Base-by-base conservation (phyloP, 1,140 invertebrate species). In the Druon quercuslanigerum region DNA sequence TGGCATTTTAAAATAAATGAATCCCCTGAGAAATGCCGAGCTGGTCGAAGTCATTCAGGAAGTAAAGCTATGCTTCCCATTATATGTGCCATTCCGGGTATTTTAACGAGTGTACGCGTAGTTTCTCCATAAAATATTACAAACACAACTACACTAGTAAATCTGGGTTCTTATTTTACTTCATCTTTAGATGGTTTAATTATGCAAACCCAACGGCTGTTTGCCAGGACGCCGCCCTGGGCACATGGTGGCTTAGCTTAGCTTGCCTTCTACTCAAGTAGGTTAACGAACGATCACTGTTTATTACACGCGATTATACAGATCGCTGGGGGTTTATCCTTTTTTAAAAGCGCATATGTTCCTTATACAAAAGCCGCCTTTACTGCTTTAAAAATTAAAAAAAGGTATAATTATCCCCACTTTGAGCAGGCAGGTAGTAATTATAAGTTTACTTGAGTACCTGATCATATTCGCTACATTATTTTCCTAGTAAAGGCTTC, bases 241-340 rank as follows among this genome's bases (percentile, higher is more conserved):
- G 17, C 72, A 72, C 73, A 56, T 17, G 73, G 54, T n/a, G n/a
- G 71, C 66, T 75, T 25, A 54, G 56, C 50, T 52, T 20, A 16
- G 25, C 56, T 54, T 17, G 56, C 19, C 73, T 71, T 73, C 52
- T 50, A 70, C 66, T 72, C 51, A 79, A 79, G 74, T 79, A 76
- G 74, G 72, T 79, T 76, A 79, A 79, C 75, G 66, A 79, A 76
- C 75, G 75, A 79, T 76, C 75, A 57, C 60, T 51, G 56, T 76
- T 76, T 74, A 79, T 79, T 51, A 50, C 57, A 51, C 12, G 20
- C 46, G 72, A 76, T 79, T 74, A 76, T 76, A 73, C 71, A 56
- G 56, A 51, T 54, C 52, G 52, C 19, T 72, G 73, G 57, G 17
- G 66, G 33, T 56, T 70, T 66, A 20, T 75, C 50, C 72, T 19